Evolutionary conservation across 2,888 invertebrate genomes (phyloP), one percentile per base, ranked within the genome.

Genomic region (Saturnia pavonia): DNA sequence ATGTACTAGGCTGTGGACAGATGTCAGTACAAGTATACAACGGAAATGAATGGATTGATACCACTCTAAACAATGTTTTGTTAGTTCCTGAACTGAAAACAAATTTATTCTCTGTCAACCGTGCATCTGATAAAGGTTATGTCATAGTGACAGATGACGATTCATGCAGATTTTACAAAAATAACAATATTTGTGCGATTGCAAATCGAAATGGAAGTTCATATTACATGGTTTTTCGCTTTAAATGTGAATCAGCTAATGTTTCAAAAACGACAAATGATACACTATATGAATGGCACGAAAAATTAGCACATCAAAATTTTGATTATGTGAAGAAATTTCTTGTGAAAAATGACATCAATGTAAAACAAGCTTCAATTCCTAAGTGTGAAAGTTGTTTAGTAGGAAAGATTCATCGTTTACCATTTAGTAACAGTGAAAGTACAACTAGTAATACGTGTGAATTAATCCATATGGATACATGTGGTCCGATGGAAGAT

Each of bases 51-150:
- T 81, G 77, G 76, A 72, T 80, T 22, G 67, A 77, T 4, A 78
- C 79, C 1, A 72, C 73, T 57, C 75, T 78, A 70, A 74, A 79
- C 34, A 77, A 78, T 27, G 80, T 81, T 0, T 40, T 80, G 9
- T 73, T 67, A 34, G 78, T 81, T 43, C 78, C 78, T 0, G 75
- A 76, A 63, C 67, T 78, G 34, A 73, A 75, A 60, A 75, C 71
- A n/a, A 77, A 80, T n/a, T 42, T 80, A 7, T 77, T 80, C 7
- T 75, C 78, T 14, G 75, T 78, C 1, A 75, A 73, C 14, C 14
- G 75, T 7, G 77, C 71, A 0, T 22, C 76, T 9, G 74, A 75
- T 9, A 71, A 69, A 69, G 79, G 78, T 27, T 80, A 80, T 70
- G 76, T 75, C 48, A 72, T 77, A 9, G 4, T 76, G 14, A 77